Base-by-base conservation (phyloP, 2,888 invertebrate genomes). In the Aphidius colemani region DNA sequence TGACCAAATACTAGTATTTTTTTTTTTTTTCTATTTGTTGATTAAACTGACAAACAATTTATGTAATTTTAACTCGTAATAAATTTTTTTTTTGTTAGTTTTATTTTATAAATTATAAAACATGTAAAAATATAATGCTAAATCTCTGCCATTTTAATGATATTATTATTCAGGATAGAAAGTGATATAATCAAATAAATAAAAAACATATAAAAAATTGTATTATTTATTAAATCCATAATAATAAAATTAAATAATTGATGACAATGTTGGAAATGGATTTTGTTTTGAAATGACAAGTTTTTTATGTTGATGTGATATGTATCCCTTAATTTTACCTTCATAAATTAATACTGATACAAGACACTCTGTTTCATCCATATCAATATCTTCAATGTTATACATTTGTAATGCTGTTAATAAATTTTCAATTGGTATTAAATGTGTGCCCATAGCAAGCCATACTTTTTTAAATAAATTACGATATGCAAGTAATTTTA, bases 261-360 rank as follows among this genome's bases (percentile, higher is more conserved):
- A 87, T 69, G 90, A 89, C 49, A 92, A 82, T 10, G 88, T 84
- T 5, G 98, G 98, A 82, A 99, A 99, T 1, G 98, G 94, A 85
- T 95, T 96, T 79, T 95, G 93, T 82, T 99, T 99, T 75, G 97
- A 97, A 53, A 99, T 93, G 56, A 99, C 98, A 63, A 99, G 88
- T 84, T 97, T 98, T 81, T 96, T 92, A 83, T 99, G 98, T 74
- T 95, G 94, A 84, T 96, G 93, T 0, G 98, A 97, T 77, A 99
- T 96, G 82, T 99, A 99, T 0, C 99, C 98, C 82, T 98, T 98
- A 73, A 99, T 95, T 85, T 96, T 97, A 39, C 95, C 95, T 83
- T 97, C 96, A 78, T 89, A 95, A 74, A 99, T 98, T 61, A 99
- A 87, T 85, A 98, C 98, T 1, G 97, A 96, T 4, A 98, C 89